These are phyloP conservation scores for Battus philenor DNA, from an alignment of 1,140 invertebrate genomes.

Conservation along the genomic window DNA sequence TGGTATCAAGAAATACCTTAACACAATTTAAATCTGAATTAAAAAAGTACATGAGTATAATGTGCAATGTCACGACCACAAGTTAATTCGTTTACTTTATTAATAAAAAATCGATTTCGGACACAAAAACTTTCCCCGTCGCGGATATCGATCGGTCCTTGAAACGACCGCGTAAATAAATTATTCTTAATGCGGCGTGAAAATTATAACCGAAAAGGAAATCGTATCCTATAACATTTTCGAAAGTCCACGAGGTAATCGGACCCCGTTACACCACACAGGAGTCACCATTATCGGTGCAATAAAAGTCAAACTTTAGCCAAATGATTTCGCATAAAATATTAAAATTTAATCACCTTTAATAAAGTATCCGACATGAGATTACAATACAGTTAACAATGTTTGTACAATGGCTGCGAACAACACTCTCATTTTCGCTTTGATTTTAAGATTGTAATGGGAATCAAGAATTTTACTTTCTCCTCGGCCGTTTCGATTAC, in stretches of 20 bases:
- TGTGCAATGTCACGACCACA: conserved; percentile 2
- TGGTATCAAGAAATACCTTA: too few relatives aligned
- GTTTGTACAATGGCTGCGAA: conserved; percentile 40
- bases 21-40: too few relatives aligned
- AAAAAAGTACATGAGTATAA: too few relatives aligned
- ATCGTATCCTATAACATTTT: conserved; percentile 14
- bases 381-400: conserved; percentile 22
- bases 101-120: conserved; percentile 5
- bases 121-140: conserved; percentile 5
- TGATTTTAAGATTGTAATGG: conserved; percentile 42
- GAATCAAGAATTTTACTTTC: conserved; percentile 46
- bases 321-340: conserved; percentile 18
- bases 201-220: conserved; percentile 9
- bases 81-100: conserved; percentile 1
- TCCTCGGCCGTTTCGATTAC: conserved; percentile 54
- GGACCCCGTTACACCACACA: conserved; percentile 3
- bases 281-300: conserved; percentile 14
- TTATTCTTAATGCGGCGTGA: conserved; percentile 1
- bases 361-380: conserved; percentile 19
- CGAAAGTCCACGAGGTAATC: conserved; percentile 1
- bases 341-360: conserved; percentile 16
- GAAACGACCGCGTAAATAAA: background rate
- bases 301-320: conserved; percentile 19
- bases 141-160: conserved; percentile 5
- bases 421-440: conserved; percentile 52